Percentiles rank a stretch among this genome's conserved stretches.
phyloP scores from a whole-genome alignment of 2,113 vertebrate genomes.

The Albula goreensis region DNA sequence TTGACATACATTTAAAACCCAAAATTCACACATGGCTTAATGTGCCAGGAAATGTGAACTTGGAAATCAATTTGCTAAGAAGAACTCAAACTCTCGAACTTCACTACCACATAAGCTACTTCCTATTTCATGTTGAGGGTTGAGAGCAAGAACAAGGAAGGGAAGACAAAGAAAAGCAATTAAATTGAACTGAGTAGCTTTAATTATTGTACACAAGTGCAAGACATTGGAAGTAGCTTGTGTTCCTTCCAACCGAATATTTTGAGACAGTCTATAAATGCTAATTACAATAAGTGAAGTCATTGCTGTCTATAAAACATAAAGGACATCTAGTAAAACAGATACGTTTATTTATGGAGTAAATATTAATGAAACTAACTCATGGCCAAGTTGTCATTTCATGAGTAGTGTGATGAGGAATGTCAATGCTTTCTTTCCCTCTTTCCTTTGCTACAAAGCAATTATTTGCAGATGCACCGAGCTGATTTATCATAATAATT shows the following conservation, averaged over 20 bases:
- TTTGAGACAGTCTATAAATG: neutral
- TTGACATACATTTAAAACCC: slow-evolving; percentile 57
- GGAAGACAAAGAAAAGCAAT: neutral
- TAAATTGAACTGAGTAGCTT: neutral
- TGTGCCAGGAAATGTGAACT: slow-evolving; percentile 55
- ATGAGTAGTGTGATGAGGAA: slow-evolving; percentile 46
- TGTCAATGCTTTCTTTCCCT: slow-evolving; percentile 19
- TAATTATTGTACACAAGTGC: slow-evolving; percentile 10
- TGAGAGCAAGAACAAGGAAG: slow-evolving; percentile 1
- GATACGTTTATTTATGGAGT: slow-evolving; percentile 14
- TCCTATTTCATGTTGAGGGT: neutral
- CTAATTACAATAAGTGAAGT: slow-evolving; percentile 8
- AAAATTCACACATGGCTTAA: slow-evolving; percentile 54
- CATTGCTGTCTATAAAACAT: neutral
- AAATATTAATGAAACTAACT: slow-evolving; percentile 11
- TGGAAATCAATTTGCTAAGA: slow-evolving; percentile 40
- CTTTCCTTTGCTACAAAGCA: slow-evolving; percentile 33
- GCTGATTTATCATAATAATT: slow-evolving; percentile 48
- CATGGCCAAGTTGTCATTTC: slow-evolving; percentile 16
- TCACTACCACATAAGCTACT: slow-evolving; percentile 31
- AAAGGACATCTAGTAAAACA: neutral
- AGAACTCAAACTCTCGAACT: slow-evolving; percentile 49
- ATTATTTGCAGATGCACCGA: slow-evolving; percentile 41
- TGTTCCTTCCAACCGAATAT: neutral
- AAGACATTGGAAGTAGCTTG: neutral